phyloP scores from a whole-genome alignment of 1,140 invertebrate genomes.

The Drosophila sp. region DNA sequence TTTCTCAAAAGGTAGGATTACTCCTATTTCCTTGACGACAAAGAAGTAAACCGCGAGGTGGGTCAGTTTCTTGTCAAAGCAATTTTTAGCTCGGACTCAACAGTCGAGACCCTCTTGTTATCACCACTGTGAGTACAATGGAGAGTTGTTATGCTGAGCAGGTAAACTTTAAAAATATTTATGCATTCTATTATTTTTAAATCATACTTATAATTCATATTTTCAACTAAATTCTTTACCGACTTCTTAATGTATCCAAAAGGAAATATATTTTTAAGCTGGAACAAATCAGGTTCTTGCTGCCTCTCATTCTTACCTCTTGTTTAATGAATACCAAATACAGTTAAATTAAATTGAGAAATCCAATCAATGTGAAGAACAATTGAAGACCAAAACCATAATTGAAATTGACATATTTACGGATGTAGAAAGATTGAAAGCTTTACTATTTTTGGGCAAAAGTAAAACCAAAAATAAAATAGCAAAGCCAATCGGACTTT shows the following conservation, averaged over 20 bases:
- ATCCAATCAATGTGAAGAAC: neutral
- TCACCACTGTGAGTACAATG: too few relatives aligned
- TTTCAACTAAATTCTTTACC: neutral
- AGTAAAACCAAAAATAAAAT: neutral
- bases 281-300: too few relatives aligned
- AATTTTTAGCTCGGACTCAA: neutral
- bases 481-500: neutral
- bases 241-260: neutral
- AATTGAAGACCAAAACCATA: neutral
- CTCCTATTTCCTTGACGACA: constrained; percentile 1
- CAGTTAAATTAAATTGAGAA: neutral
- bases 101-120: too few relatives aligned
- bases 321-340: neutral
- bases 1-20: constrained; percentile 15
- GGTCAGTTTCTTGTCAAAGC: constrained; percentile 1
- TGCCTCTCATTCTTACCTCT: neutral
- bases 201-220: neutral
- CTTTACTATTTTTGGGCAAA: neutral
- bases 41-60: neutral
- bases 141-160: neutral
- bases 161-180: neutral
- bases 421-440: neutral
- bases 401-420: constrained; percentile 2
- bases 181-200: neutral
- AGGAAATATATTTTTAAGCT: neutral